Evolutionary conservation across 2,888 invertebrate genomes (phyloP).

Genomic region (Chrysotoxum bicinctum): DNA sequence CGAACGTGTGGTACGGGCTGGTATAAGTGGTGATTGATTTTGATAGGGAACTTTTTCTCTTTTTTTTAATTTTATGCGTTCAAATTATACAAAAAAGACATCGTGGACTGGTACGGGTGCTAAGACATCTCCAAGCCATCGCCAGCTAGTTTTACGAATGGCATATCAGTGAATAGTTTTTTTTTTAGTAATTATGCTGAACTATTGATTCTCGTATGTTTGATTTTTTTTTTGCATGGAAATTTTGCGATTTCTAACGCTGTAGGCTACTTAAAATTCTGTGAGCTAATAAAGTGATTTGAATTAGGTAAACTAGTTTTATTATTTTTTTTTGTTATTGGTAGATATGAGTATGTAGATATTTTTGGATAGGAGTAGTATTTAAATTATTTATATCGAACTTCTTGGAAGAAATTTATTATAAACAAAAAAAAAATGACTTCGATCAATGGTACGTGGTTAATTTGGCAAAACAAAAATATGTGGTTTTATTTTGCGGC

Average conservation of each 20-base stretch:
- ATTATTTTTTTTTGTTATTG: neutral
- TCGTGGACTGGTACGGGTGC: conserved; percentile 71
- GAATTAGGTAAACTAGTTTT: conserved; percentile 20
- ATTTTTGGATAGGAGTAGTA: neutral
- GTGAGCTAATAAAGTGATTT: conserved; percentile 14
- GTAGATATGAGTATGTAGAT: neutral
- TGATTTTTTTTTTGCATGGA: conserved; percentile 44
- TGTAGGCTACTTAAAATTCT: neutral
- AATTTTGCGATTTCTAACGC: conserved; percentile 46
- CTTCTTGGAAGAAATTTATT: neutral
- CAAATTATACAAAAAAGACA: conserved; percentile 70
- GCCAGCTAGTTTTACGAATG: neutral
- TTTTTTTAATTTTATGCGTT: conserved; percentile 59
- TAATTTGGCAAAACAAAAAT: conserved; percentile 5
- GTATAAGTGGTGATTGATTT: conserved; percentile 64
- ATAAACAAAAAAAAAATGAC: conserved; percentile 1
- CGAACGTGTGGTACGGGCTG: conserved; percentile 58
- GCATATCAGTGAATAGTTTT: conserved; percentile 1
- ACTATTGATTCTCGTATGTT: conserved; percentile 18
- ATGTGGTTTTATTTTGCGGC: neutral
- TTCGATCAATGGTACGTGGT: conserved; percentile 20
- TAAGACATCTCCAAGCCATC: conserved; percentile 25
- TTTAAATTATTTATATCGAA: conserved; percentile 5
- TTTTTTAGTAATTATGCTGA: conserved; percentile 38
- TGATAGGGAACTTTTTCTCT: conserved; percentile 53